These are phyloP conservation scores for Nomada ruficornis DNA, from an alignment of 2,888 invertebrate genomes.

Conservation along the genomic window DNA sequence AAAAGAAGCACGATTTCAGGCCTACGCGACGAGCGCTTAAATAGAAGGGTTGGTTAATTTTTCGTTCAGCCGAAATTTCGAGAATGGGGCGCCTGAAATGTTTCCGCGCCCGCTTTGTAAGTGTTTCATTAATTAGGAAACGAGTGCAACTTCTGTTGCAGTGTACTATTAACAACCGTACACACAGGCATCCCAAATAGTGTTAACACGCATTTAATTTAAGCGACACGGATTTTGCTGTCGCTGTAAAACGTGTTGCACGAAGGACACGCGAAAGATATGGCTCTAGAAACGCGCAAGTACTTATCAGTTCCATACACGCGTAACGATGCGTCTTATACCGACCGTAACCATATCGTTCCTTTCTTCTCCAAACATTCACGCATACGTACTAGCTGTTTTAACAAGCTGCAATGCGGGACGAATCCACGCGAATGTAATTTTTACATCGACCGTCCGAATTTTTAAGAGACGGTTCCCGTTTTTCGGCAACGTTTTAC, in stretches of 20 bases:
- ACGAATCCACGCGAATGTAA: constrained; percentile 8
- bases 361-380: constrained; percentile 12
- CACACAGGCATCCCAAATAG: constrained; percentile 1
- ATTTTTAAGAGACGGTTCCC: constrained; percentile 16
- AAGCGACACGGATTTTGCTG: not conserved
- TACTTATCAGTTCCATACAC: not conserved
- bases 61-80: constrained; percentile 37
- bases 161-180: constrained; percentile 4
- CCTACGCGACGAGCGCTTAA: constrained; percentile 57
- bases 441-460: constrained; percentile 10
- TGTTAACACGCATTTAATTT: not conserved
- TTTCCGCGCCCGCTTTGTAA: not conserved
- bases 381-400: not conserved
- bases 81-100: constrained; percentile 53
- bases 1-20: constrained; percentile 51
- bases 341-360: not conserved
- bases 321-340: constrained; percentile 15
- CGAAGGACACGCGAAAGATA: not conserved
- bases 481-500: constrained; percentile 40
- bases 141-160: constrained; percentile 18
- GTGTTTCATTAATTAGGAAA: no score
- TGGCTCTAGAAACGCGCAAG: not conserved
- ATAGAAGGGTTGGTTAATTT: constrained; percentile 19
- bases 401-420: not conserved
- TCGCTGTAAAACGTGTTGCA: not conserved